Evolutionary conservation across 2,888 invertebrate species (phyloP).

Genomic region (Patella caerulea): DNA sequence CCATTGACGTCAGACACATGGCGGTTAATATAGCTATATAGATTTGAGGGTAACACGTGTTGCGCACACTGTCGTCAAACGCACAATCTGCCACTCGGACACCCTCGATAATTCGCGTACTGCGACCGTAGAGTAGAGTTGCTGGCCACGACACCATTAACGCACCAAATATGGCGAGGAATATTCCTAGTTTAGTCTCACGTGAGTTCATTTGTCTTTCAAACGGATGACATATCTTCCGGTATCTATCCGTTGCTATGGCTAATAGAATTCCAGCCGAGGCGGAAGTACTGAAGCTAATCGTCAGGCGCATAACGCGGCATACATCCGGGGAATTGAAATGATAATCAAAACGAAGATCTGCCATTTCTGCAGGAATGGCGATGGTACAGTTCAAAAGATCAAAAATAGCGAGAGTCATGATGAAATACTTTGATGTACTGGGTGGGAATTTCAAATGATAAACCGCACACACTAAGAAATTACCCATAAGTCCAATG

Average conservation of each 20-base stretch:
- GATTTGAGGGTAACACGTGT: slow-evolving; percentile 16
- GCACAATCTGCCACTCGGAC: slow-evolving; percentile 17
- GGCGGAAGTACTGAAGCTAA: slow-evolving; percentile 21
- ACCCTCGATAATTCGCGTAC: slow-evolving; percentile 28
- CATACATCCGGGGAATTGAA: slow-evolving; percentile 23
- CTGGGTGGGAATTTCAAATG: slow-evolving; percentile 20
- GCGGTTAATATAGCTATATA: slow-evolving; percentile 21
- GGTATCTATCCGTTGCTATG: slow-evolving; percentile 43
- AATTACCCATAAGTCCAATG: slow-evolving; percentile 18
- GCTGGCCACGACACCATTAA: slow-evolving; percentile 41
- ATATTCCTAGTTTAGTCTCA: slow-evolving; percentile 36
- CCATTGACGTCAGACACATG: slow-evolving; percentile 28
- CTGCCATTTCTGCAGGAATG: slow-evolving; percentile 42
- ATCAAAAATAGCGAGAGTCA: slow-evolving; percentile 40
- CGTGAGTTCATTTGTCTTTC: slow-evolving; percentile 41
- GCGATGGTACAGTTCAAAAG: slow-evolving; percentile 41
- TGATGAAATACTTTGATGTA: slow-evolving; percentile 41
- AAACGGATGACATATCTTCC: slow-evolving; percentile 43
- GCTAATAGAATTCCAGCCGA: slow-evolving; percentile 39
- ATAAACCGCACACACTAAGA: slow-evolving; percentile 20
- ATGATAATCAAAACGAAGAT: slow-evolving; percentile 34
- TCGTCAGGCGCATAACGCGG: slow-evolving; percentile 21
- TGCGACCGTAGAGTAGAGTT: slow-evolving; percentile 39
- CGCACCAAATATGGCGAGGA: slow-evolving; percentile 27
- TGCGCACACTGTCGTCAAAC: slow-evolving; percentile 21